These are phyloP conservation scores for Oryctolagus cuniculus DNA, from an alignment of 2,113 vertebrate species.

Conservation along the genomic window mOryCun1.1 NC_091436.1:133556501-133557000, in stretches of 20 bases:
- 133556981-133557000: background rate
- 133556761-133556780: background rate
- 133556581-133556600: background rate
- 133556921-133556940: background rate
- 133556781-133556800: background rate
- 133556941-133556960: background rate
- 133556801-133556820: background rate
- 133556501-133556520: too few species aligned
- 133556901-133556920: background rate
- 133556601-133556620: background rate
- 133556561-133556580: background rate
- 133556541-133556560: too few species aligned
- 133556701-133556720: too few species aligned
- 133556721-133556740: too few species aligned
- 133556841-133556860: background rate
- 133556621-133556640: background rate
- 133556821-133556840: background rate
- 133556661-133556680: too few species aligned
- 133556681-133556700: background rate
- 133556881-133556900: background rate
- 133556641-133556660: background rate
- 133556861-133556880: background rate
- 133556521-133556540: too few species aligned
- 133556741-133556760: background rate
- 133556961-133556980: background rate